Base-by-base conservation (phyloP, 2,888 invertebrate species). In the Dendrolimus pini region DNA sequence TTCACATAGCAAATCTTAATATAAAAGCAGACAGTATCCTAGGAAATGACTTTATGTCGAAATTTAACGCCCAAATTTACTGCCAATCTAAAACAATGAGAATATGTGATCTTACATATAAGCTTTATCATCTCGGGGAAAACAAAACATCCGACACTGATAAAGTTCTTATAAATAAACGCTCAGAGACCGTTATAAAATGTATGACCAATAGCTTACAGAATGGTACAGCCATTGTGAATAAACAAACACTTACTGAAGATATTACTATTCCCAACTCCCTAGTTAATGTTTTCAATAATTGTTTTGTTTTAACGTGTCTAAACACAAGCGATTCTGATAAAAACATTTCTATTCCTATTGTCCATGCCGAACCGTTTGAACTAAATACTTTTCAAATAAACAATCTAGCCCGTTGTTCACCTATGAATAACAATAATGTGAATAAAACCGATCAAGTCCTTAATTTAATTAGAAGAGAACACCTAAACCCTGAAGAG, bases 401-500 rank as follows among this genome's bases (percentile, higher is more conserved):
- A 54, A 14, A 18, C 18, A 18, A 18, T 18, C 18, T 18, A 18
- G 18, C 18, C 18, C 18, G 18, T 18, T 18, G 2, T 2, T 18
- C 18, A 18, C 18, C 18, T 18, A 2, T 18, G 1, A 53, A 53
- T 53, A 53, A 53, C n/a, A 14, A 14, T 14, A n/a, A 13, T 14
- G 13, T 59, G 54, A 57, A 41, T 55, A n/a, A 58, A 59, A 41
- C 52, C 52, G 14, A 54, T 30, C 42, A 59, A 53, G 41, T 53
- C 2, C 42, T 54, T 10, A 18, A 57, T 18, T 41, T 60, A 41
- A 42, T 65, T 41, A 56, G 65, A 56, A 41, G 61, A 41, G 63
- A 68, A 13, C 69, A 73, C 54, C 61, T 70, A 54, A 74, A 75
- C 56, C 8, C 55, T 0, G 72, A 76, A 61, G 75, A 78, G 68